Conservation (phyloP, 2,113 vertebrate species). For the Eleginops maclovinus region DNA sequence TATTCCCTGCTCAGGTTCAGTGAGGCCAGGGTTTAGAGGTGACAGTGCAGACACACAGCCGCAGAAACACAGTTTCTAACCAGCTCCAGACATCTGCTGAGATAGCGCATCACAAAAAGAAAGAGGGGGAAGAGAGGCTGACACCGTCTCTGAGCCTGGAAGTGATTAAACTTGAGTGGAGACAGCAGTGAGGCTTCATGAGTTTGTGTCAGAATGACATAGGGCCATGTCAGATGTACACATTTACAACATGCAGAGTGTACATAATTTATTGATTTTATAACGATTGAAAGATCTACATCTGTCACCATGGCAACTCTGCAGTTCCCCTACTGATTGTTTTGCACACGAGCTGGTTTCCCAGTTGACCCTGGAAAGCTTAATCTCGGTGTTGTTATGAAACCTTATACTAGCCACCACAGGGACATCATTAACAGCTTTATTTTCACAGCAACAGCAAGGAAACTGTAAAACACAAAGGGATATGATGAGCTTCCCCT, state of each 20-base stretch:
- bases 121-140: not conserved
- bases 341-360: constrained; percentile 20
- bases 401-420: constrained; percentile 13
- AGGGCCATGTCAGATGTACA: constrained; percentile 44
- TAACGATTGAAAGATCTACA: constrained; percentile 35
- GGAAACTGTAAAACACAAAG: constrained; percentile 44
- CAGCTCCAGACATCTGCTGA: constrained; percentile 54
- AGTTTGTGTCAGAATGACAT: constrained; percentile 39
- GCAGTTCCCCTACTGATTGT: not conserved
- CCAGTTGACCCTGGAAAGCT: constrained; percentile 38
- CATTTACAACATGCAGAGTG: constrained; percentile 35
- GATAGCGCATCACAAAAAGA: constrained; percentile 23
- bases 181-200: constrained; percentile 13
- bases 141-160: constrained; percentile 33
- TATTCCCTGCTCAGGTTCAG: constrained; percentile 41
- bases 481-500: constrained; percentile 45
- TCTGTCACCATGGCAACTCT: constrained; percentile 67
- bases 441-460: constrained; percentile 25
- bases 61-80: constrained; percentile 29
- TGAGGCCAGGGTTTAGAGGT: constrained; percentile 30
- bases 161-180: constrained; percentile 36
- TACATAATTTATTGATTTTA: constrained; percentile 37
- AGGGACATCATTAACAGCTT: constrained; percentile 22
- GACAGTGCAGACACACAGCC: constrained; percentile 41
- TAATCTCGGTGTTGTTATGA: constrained; percentile 19